A percentile compares a stretch with the other conserved stretches of the same genome.
These are phyloP conservation scores for Hippopotamyrus pictus DNA, from an alignment of 2,797 vertebrate species.

Conservation along the genomic window DNA sequence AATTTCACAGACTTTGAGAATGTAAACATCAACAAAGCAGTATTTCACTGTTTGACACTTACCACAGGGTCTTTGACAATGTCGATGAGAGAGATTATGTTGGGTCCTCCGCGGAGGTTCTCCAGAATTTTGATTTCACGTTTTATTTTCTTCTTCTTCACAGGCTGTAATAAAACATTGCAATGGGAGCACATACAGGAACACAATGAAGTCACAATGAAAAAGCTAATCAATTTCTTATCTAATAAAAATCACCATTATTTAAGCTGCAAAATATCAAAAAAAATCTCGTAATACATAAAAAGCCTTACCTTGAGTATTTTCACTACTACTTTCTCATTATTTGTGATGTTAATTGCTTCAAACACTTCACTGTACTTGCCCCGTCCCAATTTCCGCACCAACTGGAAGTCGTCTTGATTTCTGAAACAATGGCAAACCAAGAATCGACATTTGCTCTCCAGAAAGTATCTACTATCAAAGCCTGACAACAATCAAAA, in stretches of 20 bases:
- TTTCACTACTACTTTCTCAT: constrained; percentile 75
- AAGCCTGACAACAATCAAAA: background rate
- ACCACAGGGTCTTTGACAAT: constrained; percentile 94
- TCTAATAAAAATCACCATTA: background rate
- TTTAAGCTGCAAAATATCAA: background rate
- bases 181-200: background rate
- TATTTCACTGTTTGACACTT: constrained; percentile 33
- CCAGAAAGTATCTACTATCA: background rate
- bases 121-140: constrained; percentile 95
- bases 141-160: constrained; percentile 98
- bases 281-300: background rate
- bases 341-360: constrained; percentile 76
- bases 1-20: background rate
- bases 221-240: background rate
- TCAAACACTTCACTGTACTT: constrained; percentile 78
- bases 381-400: constrained; percentile 70
- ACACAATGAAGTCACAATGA: background rate
- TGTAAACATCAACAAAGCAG: background rate
- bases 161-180: constrained; percentile 62
- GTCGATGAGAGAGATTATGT: constrained; percentile 88
- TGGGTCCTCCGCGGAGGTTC: constrained; percentile 87
- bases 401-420: constrained; percentile 73
- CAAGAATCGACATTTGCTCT: background rate
- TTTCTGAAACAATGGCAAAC: constrained; percentile 49
- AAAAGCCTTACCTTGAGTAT: constrained; percentile 65